phyloP scores from a whole-genome alignment of 2,888 invertebrate species.

The Melieria crassipennis region DNA sequence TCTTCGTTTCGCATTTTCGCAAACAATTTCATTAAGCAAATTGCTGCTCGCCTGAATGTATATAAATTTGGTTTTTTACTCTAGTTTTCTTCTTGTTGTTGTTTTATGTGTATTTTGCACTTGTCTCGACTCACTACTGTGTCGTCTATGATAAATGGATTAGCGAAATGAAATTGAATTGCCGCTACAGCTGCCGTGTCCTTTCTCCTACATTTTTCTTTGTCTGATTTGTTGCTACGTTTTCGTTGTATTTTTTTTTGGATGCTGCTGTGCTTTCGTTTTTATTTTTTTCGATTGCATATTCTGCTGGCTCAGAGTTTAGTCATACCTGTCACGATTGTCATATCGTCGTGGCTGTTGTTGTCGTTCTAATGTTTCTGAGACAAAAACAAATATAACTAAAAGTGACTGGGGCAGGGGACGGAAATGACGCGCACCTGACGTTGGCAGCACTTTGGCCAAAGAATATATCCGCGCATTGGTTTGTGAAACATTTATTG shows the following conservation, averaged over 20 bases:
- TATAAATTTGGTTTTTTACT: too few species aligned
- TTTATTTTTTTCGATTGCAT: slow-evolving; percentile 2
- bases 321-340: not conserved
- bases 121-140: not conserved
- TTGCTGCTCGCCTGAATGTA: slow-evolving; percentile 8
- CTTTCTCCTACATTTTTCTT: not conserved
- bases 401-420: too few species aligned
- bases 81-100: too few species aligned
- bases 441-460: too few species aligned
- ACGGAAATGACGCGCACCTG: too few species aligned
- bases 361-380: too few species aligned
- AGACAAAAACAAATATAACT: too few species aligned
- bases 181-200: not conserved
- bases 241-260: not conserved
- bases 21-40: slow-evolving; percentile 39
- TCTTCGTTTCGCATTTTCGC: not conserved
- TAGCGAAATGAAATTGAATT: slow-evolving; percentile 37
- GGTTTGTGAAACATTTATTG: too few species aligned
- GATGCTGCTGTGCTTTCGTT: slow-evolving; percentile 9
- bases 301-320: too few species aligned
- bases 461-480: too few species aligned
- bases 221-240: not conserved
- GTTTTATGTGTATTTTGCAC: too few species aligned
- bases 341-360: not conserved
- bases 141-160: slow-evolving; percentile 33